Conservation (phyloP, 1,140 invertebrate species). For the Colletes gigas region DNA sequence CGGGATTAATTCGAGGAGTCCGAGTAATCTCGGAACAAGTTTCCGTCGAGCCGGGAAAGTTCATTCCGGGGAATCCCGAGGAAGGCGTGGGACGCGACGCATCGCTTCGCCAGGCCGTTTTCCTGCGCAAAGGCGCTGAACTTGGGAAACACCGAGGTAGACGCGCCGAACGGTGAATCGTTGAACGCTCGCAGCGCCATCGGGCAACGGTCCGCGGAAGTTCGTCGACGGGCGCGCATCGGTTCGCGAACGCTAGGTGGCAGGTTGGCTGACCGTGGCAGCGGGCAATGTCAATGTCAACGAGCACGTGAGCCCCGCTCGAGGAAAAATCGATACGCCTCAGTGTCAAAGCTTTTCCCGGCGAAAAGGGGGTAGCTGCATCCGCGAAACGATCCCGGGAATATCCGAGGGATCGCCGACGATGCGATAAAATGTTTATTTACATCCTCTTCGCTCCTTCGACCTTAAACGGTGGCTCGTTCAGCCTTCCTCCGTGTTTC, state of each 20-base stretch:
- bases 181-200: slow-evolving; percentile 56
- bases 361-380: slow-evolving; percentile 46
- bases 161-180: slow-evolving; percentile 3
- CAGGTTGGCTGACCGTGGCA: slow-evolving; percentile 54
- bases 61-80: not conserved
- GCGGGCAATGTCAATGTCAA: slow-evolving; percentile 81
- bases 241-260: slow-evolving; percentile 75
- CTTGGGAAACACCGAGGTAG: not conserved
- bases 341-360: slow-evolving; percentile 73
- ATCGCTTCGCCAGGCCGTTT: not conserved
- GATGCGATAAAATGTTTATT: not conserved
- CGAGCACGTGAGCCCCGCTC: slow-evolving; percentile 76
- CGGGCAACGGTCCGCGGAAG: slow-evolving; percentile 48
- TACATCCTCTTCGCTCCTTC: not conserved
- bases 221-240: slow-evolving; percentile 52
- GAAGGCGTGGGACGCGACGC: not conserved
- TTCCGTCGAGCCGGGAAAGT: not conserved
- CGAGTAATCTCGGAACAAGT: no score
- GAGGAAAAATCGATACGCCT: slow-evolving; percentile 78
- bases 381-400: slow-evolving; percentile 34
- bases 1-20: no score
- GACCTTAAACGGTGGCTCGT: not conserved
- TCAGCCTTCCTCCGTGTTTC: not conserved
- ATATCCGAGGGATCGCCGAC: not conserved
- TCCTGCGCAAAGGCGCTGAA: slow-evolving; percentile 3